Evolutionary conservation across 2,113 vertebrate genomes (phyloP), one percentile per base, ranked within the genome.

Genomic region (Psettodes erumei): DNA sequence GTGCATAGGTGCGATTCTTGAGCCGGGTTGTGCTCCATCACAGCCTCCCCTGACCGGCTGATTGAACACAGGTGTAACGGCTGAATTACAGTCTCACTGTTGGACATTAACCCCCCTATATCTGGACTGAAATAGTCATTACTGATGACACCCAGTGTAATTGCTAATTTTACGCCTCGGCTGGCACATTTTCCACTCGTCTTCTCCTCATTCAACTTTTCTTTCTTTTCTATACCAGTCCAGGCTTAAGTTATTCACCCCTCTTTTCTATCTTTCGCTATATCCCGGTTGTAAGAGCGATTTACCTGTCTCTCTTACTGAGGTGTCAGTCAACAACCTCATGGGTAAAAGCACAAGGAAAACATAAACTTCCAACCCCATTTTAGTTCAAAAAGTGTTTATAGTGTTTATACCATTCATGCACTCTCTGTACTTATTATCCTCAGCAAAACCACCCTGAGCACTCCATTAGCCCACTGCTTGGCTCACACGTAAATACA

Each of bases 91-190:
- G 95, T 95, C 94, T 95, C 93, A 94, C 53, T 64, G 93, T 93
- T 94, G 93, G 93, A 96, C 93, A 92, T 96, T 96, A 96, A 96
- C 95, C 94, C 95, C n/a, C 92, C 94, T 95, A 96, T 95, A 96
- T 96, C 95, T 96, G 95, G 91, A 91, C 95, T 96, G 95, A 96
- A 98, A 96, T 94, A 95, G 95, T 96, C 97, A 98, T 97, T 97
- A 97, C 96, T 94, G 95, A 97, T 96, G 96, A 95, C 96, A 97
- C 78, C 6, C 93, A 95, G 95, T 94, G 95, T 96, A 97, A 99
- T 97, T 97, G 95, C 94, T 97, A 96, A 98, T 98, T 98, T 98
- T 98, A 96, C 95, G 94, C 95, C 93, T 94, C 93, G 93, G 91
- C 91, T 89, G 91, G 88, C 97, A 95, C 95, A 96, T 97, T 97